These are phyloP conservation scores for Epirrhoe tristata DNA, from an alignment of 2,888 invertebrate species.

Conservation along the genomic window DNA sequence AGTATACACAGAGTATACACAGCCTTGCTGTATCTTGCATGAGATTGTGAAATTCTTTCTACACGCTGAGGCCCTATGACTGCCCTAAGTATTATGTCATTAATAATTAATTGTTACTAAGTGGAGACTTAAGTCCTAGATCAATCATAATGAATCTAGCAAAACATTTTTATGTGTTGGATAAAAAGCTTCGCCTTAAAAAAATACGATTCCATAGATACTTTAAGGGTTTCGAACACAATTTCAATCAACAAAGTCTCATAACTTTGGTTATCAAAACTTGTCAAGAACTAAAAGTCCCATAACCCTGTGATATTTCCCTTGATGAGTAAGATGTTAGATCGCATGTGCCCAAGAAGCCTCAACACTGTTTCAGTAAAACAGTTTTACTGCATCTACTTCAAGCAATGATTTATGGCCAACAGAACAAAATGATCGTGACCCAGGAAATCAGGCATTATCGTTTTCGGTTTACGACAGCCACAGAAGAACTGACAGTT, in stretches of 20 bases:
- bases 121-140: too few relatives aligned
- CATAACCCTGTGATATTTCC: background rate
- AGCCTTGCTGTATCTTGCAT: too few relatives aligned
- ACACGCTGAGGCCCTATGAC: too few relatives aligned
- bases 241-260: background rate
- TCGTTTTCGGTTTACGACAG: constrained; percentile 27
- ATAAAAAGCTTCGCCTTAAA: background rate
- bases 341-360: constrained; percentile 23
- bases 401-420: constrained; percentile 38
- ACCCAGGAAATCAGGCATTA: constrained; percentile 41
- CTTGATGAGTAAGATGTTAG: constrained; percentile 25
- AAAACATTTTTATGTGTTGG: too few relatives aligned
- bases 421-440: constrained; percentile 42
- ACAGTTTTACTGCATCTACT: constrained; percentile 40
- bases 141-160: too few relatives aligned
- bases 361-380: constrained; percentile 39
- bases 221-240: background rate
- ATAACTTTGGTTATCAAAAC: constrained; percentile 20
- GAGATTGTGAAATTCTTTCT: too few relatives aligned
- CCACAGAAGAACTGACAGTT: constrained; percentile 10
- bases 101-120: too few relatives aligned
- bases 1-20: too few relatives aligned
- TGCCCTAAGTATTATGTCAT: too few relatives aligned
- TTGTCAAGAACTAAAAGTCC: constrained; percentile 1
- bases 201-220: background rate